Evolutionary conservation across 2,888 invertebrate genomes (phyloP).

Genomic region (Cephus sareptanus): DNA sequence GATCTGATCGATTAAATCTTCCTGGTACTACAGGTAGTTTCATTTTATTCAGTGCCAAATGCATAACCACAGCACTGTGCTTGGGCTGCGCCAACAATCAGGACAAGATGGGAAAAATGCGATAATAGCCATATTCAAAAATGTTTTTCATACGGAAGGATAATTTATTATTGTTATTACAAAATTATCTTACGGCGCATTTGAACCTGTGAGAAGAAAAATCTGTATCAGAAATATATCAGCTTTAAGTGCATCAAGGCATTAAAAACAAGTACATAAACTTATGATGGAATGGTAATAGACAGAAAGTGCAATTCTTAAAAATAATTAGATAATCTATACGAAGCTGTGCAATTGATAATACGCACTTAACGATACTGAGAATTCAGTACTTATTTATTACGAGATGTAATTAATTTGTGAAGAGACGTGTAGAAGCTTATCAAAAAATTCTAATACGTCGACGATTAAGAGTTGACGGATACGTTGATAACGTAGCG

Average conservation of each 20-base stretch:
- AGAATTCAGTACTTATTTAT: background rate
- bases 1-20: background rate
- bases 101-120: too few species aligned
- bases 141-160: fast-evolving
- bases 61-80: too few species aligned
- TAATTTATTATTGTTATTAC: background rate
- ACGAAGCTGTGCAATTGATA: background rate
- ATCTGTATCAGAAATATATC: too few species aligned
- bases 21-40: background rate
- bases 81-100: too few species aligned
- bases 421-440: background rate
- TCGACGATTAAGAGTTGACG: background rate
- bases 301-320: background rate
- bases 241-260: too few species aligned
- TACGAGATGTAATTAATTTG: background rate
- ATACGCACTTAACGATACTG: background rate
- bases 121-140: too few species aligned
- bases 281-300: background rate
- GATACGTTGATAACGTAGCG: background rate
- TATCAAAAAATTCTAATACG: background rate
- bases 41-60: background rate
- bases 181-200: too few species aligned
- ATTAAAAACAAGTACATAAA: background rate
- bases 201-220: too few species aligned
- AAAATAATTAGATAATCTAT: too few species aligned